phyloP scores from a whole-genome alignment of 2,888 invertebrate genomes.

The Drepanosiphum platanoidis region DNA sequence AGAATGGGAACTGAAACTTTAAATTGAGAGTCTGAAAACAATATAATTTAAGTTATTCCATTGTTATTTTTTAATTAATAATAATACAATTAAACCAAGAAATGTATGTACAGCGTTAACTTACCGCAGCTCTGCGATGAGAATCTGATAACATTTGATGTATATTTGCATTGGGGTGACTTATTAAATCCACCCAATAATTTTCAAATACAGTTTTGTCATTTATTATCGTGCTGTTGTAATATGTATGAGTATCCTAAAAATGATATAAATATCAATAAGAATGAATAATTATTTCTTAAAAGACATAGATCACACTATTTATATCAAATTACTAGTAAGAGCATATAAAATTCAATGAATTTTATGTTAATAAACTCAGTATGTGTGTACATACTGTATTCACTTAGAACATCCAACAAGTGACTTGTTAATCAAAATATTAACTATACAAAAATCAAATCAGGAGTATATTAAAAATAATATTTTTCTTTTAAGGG shows the following conservation, averaged over 20 bases:
- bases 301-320: background rate
- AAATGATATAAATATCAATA: conserved; percentile 38
- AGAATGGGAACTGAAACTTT: conserved; percentile 92
- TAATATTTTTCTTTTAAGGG: too few species aligned
- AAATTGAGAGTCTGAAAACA: conserved; percentile 80
- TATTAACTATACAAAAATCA: too few species aligned
- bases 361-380: too few species aligned
- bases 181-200: conserved; percentile 79
- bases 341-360: too few species aligned
- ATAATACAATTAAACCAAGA: background rate
- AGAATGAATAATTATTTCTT: too few species aligned
- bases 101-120: conserved; percentile 66
- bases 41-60: background rate
- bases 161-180: conserved; percentile 71
- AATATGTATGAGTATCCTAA: conserved; percentile 80
- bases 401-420: too few species aligned
- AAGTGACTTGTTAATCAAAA: too few species aligned
- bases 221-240: conserved; percentile 79
- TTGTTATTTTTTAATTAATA: background rate
- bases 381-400: too few species aligned
- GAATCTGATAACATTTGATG: conserved; percentile 82
- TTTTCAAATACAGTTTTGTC: conserved; percentile 72
- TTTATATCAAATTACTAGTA: background rate
- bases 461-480: too few species aligned
- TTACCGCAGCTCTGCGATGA: conserved; percentile 85